Conservation (phyloP, 2,888 invertebrate species). For the Carpatolechia fugitivella region DNA sequence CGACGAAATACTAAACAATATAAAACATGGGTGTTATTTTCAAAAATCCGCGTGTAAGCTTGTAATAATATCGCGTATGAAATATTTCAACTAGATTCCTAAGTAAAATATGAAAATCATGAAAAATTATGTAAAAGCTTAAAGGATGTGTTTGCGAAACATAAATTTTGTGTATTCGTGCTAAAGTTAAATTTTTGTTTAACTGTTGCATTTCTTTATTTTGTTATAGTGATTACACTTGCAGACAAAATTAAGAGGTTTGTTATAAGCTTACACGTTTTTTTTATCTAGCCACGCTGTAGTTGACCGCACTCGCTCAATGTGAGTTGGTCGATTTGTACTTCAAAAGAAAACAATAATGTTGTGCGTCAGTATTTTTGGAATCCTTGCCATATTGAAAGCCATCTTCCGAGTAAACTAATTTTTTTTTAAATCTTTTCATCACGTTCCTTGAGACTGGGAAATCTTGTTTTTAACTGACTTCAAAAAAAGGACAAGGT, state of each 20-base stretch:
- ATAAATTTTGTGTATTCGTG: conserved; percentile 6
- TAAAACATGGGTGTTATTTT: neutral
- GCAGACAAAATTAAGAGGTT: neutral
- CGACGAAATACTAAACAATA: neutral
- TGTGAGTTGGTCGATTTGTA: no score
- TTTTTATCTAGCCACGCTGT: no score
- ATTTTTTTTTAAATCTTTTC: no score
- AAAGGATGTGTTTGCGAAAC: conserved; percentile 9
- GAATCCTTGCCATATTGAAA: no score
- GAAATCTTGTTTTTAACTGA: no score
- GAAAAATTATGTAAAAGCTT: conserved; percentile 2
- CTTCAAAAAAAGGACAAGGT: no score
- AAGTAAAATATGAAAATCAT: conserved; percentile 2
- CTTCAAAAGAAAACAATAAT: no score
- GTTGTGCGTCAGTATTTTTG: no score
- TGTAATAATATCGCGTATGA: neutral
- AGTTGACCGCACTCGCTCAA: no score
- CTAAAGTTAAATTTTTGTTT: conserved; percentile 6
- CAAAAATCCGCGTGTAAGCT: neutral
- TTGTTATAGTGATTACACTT: neutral
- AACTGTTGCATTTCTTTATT: conserved; percentile 6
- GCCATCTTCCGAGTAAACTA: no score
- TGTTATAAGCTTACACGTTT: no score
- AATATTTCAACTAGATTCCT: neutral
- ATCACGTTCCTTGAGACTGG: no score